Evolutionary conservation across 35 echinoderm and acorn worm genomes (phyloP).

Genomic region (Apostichopus japonicus): DNA sequence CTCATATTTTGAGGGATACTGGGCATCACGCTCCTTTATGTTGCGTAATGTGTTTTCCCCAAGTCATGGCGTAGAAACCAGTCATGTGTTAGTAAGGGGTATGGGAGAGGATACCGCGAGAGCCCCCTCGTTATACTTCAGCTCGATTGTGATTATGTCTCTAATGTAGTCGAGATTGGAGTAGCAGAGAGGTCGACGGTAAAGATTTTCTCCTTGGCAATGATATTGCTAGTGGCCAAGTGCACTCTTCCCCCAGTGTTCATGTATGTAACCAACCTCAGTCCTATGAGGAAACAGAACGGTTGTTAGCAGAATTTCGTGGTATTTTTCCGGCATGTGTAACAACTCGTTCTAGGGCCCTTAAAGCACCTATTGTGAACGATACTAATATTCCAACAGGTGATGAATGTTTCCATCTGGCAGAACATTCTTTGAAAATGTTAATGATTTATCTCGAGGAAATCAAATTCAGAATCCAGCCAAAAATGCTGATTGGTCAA

Average conservation of each 20-base stretch:
- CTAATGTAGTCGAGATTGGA: not conserved
- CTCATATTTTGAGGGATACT: not conserved
- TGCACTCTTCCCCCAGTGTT: not conserved
- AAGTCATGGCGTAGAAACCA: no score
- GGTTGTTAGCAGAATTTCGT: not conserved
- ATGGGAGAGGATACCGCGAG: no score
- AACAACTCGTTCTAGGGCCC: not conserved
- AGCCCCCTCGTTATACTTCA: no score
- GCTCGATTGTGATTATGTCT: no score
- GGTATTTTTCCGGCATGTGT: no score
- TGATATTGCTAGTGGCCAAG: slow-evolving; percentile 30
- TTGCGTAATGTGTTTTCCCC: no score
- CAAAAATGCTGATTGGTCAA: not conserved
- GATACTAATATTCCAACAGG: not conserved
- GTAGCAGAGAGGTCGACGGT: not conserved
- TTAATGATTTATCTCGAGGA: not conserved
- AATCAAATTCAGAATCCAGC: not conserved
- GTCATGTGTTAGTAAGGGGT: no score
- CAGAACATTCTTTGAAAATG: not conserved
- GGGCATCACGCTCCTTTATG: not conserved
- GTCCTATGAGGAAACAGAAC: not conserved
- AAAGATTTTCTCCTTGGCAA: not conserved
- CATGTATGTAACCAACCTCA: not conserved
- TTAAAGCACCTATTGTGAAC: not conserved
- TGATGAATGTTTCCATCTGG: not conserved